phyloP scores from a whole-genome alignment of 2,888 invertebrate species.

The Piscicola geometra region DNA sequence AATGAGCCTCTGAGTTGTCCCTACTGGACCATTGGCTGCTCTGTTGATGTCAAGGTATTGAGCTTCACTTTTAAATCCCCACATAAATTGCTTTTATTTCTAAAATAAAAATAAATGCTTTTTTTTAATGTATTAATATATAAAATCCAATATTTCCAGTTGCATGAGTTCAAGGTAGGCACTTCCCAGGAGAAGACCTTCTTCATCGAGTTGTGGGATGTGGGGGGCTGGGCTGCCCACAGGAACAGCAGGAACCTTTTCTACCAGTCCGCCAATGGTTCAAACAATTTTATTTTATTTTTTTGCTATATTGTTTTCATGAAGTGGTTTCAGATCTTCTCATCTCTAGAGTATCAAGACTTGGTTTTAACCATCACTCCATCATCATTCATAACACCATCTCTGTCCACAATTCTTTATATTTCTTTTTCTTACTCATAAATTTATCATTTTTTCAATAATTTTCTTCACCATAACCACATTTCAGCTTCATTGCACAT shows the following conservation, averaged over 20 bases:
- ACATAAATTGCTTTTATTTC: background rate
- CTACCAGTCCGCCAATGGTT: constrained; percentile 84
- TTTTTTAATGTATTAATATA: background rate
- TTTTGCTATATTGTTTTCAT: background rate
- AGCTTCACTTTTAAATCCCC: no score
- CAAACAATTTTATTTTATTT: background rate
- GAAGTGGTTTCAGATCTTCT: no score
- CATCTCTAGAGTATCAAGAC: no score
- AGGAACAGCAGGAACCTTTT: constrained; percentile 87
- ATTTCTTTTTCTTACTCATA: no score
- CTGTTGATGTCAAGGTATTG: constrained; percentile 78
- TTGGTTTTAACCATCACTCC: no score
- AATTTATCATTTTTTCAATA: no score
- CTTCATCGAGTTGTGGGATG: constrained; percentile 93
- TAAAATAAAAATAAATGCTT: background rate
- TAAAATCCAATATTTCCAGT: constrained; percentile 48
- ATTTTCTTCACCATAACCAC: no score
- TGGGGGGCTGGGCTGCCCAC: constrained; percentile 90
- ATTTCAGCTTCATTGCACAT: no score
- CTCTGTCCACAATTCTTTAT: no score
- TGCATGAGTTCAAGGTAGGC: constrained; percentile 90
- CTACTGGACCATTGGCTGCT: constrained; percentile 92
- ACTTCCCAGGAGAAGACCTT: constrained; percentile 83
- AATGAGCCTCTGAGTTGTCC: constrained; percentile 78
- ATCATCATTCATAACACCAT: no score